Evolutionary conservation across 2,888 invertebrate species (phyloP).

Genomic region (Adelognathus sp.): DNA sequence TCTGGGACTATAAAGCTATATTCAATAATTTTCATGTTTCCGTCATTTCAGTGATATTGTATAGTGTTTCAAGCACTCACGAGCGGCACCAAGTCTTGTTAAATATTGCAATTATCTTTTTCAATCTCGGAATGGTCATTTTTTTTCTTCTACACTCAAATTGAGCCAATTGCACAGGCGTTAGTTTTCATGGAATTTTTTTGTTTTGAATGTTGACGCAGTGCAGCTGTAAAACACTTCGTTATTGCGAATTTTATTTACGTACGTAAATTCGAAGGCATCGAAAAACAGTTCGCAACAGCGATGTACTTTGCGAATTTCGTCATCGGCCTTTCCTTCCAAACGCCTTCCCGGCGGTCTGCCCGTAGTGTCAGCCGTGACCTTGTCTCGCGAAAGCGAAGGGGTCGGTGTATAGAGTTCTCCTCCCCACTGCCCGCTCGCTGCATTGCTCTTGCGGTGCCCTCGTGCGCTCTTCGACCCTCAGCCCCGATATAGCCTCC

Average conservation of each 20-base stretch:
- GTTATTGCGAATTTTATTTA: conserved; percentile 11
- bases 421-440: neutral
- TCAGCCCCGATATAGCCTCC: conserved; percentile 42
- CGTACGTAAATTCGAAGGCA: neutral
- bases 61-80: too few species aligned
- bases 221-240: neutral
- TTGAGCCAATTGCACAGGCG: neutral
- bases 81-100: too few species aligned
- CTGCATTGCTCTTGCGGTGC: conserved; percentile 19
- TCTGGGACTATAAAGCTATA: too few species aligned
- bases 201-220: conserved; percentile 3
- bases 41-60: too few species aligned
- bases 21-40: too few species aligned
- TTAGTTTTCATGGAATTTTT: neutral
- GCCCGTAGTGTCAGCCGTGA: conserved; percentile 47
- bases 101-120: neutral
- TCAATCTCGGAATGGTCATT: neutral
- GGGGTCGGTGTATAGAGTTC: neutral
- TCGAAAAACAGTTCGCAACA: conserved; percentile 16
- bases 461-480: conserved; percentile 21
- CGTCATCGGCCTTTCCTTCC: conserved; percentile 45
- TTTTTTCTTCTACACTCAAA: too few species aligned
- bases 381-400: conserved; percentile 43
- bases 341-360: conserved; percentile 18
- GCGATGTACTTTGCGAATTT: conserved; percentile 24